phyloP scores from a whole-genome alignment of 2,888 invertebrate genomes.

The Cryptosula pallasiana region DNA sequence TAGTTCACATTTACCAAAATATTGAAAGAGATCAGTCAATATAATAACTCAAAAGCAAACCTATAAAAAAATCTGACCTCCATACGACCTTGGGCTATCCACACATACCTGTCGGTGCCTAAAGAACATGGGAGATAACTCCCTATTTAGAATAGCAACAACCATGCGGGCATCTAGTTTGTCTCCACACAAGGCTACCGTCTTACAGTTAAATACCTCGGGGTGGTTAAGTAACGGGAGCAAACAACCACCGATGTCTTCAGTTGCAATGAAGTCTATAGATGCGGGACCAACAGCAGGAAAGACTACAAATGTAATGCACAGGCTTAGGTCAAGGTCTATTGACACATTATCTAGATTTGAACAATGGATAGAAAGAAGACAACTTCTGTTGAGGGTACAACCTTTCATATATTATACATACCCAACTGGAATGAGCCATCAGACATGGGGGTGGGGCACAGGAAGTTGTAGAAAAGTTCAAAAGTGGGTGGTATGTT shows the following conservation, averaged over 20 bases:
- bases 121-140: background rate
- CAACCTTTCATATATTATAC: too few species aligned
- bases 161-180: background rate
- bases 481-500: conserved; percentile 18
- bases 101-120: background rate
- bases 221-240: background rate
- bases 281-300: background rate
- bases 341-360: too few species aligned
- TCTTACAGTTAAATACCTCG: conserved; percentile 1
- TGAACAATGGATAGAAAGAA: too few species aligned
- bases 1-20: too few species aligned
- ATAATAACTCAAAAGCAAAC: too few species aligned
- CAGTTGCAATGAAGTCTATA: conserved; percentile 1
- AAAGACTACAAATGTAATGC: conserved; percentile 6
- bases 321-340: too few species aligned
- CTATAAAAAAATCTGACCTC: too few species aligned
- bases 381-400: too few species aligned
- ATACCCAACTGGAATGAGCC: conserved; percentile 1
- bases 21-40: too few species aligned
- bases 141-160: background rate
- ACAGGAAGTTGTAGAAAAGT: conserved; percentile 5
- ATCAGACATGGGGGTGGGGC: background rate
- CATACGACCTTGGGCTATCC: too few species aligned
- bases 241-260: background rate
- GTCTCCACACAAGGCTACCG: conserved; percentile 10